These are phyloP conservation scores for Nomada ferruginata DNA, from an alignment of 2,888 invertebrate genomes.

Conservation along the genomic window DNA sequence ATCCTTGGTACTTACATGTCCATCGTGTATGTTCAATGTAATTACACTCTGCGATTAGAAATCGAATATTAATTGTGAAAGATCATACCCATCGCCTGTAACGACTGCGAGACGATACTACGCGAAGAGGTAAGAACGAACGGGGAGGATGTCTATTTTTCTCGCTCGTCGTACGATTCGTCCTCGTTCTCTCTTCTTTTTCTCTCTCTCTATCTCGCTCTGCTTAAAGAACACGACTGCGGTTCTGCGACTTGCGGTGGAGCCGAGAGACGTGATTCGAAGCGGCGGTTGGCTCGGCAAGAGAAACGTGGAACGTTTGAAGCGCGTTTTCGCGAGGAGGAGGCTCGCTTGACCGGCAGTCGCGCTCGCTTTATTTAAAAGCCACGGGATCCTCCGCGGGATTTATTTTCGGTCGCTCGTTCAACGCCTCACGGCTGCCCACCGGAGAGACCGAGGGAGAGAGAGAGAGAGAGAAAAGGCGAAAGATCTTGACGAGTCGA, in stretches of 20 bases:
- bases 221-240: too few species aligned
- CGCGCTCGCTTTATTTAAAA: conserved; percentile 79
- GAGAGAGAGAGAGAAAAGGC: conserved; percentile 30
- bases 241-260: too few species aligned
- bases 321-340: conserved; percentile 58
- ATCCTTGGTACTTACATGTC: too few species aligned
- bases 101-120: not conserved
- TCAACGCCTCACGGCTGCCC: conserved; percentile 68
- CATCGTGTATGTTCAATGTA: too few species aligned
- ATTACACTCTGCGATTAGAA: too few species aligned
- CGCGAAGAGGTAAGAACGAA: conserved; percentile 10
- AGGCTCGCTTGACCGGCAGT: conserved; percentile 60
- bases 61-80: too few species aligned
- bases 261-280: conserved; percentile 1
- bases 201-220: not conserved
- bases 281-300: not conserved
- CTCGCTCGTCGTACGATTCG: not conserved
- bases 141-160: conserved; percentile 6
- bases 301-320: conserved; percentile 42
- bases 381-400: conserved; percentile 76
- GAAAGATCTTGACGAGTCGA: conserved; percentile 19
- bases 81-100: not conserved
- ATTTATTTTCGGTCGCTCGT: conserved; percentile 79
- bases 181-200: not conserved
- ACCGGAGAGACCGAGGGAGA: conserved; percentile 29